phyloP scores from a whole-genome alignment of 2,113 vertebrate species.

The Apus apus region DNA sequence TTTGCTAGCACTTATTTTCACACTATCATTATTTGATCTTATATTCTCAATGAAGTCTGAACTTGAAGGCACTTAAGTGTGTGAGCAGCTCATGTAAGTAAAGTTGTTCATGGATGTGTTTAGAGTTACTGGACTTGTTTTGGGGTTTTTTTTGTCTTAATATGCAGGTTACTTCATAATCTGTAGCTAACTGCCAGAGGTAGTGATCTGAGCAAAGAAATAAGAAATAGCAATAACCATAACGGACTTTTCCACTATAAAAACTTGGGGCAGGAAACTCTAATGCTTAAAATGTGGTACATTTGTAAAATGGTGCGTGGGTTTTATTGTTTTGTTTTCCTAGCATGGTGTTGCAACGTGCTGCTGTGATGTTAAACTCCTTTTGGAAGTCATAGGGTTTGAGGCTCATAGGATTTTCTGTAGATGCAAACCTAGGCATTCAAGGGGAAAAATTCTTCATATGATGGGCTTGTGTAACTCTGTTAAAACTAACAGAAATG shows the following conservation, averaged over 20 bases:
- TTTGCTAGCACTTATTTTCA: not conserved
- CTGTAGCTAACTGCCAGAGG: not conserved
- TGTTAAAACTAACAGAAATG: not conserved
- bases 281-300: not conserved
- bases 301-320: not conserved
- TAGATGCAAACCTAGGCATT: not conserved
- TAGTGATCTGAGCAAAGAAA: not conserved
- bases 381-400: not conserved
- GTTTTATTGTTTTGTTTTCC: fast-evolving
- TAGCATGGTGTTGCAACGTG: fast-evolving
- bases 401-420: not conserved
- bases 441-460: not conserved
- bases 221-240: not conserved
- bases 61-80: not conserved
- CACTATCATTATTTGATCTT: not conserved
- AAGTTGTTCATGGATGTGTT: not conserved
- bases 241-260: not conserved
- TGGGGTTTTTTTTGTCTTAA: not conserved
- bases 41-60: not conserved
- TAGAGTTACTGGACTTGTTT: not conserved
- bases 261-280: not conserved
- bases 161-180: not conserved
- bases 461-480: not conserved
- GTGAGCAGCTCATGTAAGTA: fast-evolving
- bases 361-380: not conserved